A percentile compares a stretch with the other conserved stretches of the same genome.
Evolutionary conservation across 2,888 invertebrate genomes (phyloP).

Genomic region (Latheticus oryzae): DNA sequence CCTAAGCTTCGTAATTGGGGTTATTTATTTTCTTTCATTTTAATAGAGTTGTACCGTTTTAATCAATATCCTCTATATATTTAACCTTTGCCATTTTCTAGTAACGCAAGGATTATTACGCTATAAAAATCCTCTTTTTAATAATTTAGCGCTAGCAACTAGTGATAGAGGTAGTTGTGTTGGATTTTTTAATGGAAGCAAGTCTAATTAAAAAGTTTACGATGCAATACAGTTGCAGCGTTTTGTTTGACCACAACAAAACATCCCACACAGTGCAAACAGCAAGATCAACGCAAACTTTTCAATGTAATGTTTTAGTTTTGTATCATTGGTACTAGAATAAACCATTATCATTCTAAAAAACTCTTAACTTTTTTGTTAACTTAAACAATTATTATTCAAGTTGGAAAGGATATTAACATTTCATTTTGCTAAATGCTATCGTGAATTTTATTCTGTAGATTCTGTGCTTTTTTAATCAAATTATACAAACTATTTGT

Average conservation of each 20-base stretch:
- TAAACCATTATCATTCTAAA: no score
- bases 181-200: slow-evolving; percentile 24
- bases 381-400: slow-evolving; percentile 32
- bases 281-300: slow-evolving; percentile 35
- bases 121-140: no score
- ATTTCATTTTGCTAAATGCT: no score
- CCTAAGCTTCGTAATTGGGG: no score
- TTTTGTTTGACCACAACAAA: slow-evolving; percentile 32
- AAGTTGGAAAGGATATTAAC: slow-evolving; percentile 31
- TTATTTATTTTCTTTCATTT: no score
- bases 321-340: slow-evolving; percentile 8
- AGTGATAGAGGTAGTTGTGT: slow-evolving; percentile 26
- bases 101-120: no score
- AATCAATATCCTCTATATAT: no score
- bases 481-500: slow-evolving; percentile 4
- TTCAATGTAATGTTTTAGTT: slow-evolving; percentile 33
- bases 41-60: no score
- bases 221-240: slow-evolving; percentile 30
- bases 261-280: slow-evolving; percentile 34
- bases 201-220: slow-evolving; percentile 38
- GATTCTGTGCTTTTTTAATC: slow-evolving; percentile 7
- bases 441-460: no score
- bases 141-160: no score
- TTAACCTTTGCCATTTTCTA: no score
- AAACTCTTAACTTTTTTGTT: slow-evolving; percentile 32